These are phyloP conservation scores for Actias luna DNA, from an alignment of 2,888 invertebrate species.

Conservation along the genomic window DNA sequence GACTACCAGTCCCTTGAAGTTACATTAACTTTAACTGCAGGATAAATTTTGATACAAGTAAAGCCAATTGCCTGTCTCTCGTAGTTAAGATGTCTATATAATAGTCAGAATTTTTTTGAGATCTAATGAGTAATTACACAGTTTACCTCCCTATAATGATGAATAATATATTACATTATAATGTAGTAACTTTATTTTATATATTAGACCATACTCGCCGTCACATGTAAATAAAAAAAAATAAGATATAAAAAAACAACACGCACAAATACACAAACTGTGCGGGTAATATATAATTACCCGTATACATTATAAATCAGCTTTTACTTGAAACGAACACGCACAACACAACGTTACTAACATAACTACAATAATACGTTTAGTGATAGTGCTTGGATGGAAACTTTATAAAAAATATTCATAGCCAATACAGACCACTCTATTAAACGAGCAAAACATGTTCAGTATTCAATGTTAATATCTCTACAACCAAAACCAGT, in stretches of 20 bases:
- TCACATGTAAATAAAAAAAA: background rate
- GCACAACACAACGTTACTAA: background rate
- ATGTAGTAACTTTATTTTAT: no score
- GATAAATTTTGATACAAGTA: no score
- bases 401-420: background rate
- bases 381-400: background rate
- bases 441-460: slow-evolving; percentile 1
- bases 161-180: no score
- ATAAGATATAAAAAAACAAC: background rate
- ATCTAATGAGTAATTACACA: no score
- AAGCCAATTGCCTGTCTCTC: no score
- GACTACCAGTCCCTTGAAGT: no score
- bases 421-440: background rate
- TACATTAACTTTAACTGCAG: no score
- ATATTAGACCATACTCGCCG: no score
- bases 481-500: background rate
- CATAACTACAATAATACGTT: background rate
- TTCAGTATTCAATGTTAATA: background rate
- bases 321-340: background rate
- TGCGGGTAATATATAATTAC: background rate
- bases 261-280: background rate
- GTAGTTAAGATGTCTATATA: no score
- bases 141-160: no score
- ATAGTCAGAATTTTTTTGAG: no score
- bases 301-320: background rate